Evolutionary conservation across 1,140 invertebrate species (phyloP).

Genomic region (Macrobrachium rosenbergii): DNA sequence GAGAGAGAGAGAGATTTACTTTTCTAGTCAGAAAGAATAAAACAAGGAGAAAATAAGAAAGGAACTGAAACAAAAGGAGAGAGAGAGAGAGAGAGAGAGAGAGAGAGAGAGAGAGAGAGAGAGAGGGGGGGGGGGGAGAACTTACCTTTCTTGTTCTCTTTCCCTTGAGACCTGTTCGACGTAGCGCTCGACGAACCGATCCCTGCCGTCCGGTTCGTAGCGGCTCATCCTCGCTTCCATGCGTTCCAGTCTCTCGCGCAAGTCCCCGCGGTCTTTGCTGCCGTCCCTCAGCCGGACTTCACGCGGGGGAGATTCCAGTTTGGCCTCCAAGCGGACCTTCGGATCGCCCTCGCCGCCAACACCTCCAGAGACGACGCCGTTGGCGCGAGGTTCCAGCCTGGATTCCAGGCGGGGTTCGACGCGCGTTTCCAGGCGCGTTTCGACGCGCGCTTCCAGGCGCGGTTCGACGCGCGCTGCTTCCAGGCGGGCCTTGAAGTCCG

Average conservation of each 20-base stretch:
- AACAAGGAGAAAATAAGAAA: too few species aligned
- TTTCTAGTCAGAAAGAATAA: not conserved
- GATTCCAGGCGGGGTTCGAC: too few species aligned
- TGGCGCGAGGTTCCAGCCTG: not conserved
- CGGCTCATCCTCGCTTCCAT: constrained; percentile 9
- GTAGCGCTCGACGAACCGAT: constrained; percentile 44
- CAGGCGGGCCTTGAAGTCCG: not conserved
- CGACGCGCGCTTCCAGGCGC: too few species aligned
- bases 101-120: constrained; percentile 8
- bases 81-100: not conserved
- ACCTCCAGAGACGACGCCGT: not conserved
- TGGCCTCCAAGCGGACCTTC: not conserved
- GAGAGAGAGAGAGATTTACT: not conserved
- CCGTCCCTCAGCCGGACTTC: not conserved
- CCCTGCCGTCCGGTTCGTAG: constrained; percentile 21
- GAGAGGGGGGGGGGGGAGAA: not conserved
- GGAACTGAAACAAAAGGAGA: too few species aligned
- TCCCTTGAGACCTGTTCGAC: constrained; percentile 34
- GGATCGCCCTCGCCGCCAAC: not conserved
- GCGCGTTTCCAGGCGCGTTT: too few species aligned
- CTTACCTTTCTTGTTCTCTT: constrained; percentile 43
- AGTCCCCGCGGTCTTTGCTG: constrained; percentile 28
- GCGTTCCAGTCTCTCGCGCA: constrained; percentile 10
- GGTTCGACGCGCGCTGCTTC: too few species aligned
- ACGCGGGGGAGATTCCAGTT: not conserved